Conservation (phyloP, 1,140 invertebrate species). For the Drosophila takahashii region DNA sequence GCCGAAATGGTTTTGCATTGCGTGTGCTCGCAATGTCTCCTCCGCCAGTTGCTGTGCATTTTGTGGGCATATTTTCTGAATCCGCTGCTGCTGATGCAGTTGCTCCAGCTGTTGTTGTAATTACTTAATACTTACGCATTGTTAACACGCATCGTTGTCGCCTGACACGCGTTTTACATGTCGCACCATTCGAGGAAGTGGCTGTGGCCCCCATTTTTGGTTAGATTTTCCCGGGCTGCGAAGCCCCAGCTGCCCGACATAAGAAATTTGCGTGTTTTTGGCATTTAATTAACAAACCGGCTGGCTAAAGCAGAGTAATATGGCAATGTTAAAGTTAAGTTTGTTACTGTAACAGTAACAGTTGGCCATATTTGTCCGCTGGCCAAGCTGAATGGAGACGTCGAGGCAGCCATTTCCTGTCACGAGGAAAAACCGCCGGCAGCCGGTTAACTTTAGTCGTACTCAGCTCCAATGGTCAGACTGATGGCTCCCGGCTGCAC, state of each 20-base stretch:
- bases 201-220: slow-evolving; percentile 56
- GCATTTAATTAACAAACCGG: slow-evolving; percentile 75
- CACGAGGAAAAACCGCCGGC: slow-evolving; percentile 42
- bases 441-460: slow-evolving; percentile 88
- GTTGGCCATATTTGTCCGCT: slow-evolving; percentile 34
- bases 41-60: slow-evolving; percentile 8
- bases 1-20: slow-evolving; percentile 55
- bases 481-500: slow-evolving; percentile 95
- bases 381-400: slow-evolving; percentile 39
- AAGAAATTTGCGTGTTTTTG: slow-evolving; percentile 74
- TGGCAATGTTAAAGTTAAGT: slow-evolving; percentile 71
- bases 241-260: slow-evolving; percentile 27
- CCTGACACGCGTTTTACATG: slow-evolving; percentile 76
- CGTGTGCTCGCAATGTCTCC: slow-evolving; percentile 41
- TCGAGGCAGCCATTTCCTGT: slow-evolving; percentile 48
- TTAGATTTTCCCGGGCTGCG: slow-evolving; percentile 38
- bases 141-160: slow-evolving; percentile 73
- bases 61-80: slow-evolving; percentile 22
- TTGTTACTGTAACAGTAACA: slow-evolving; percentile 59
- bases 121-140: slow-evolving; percentile 78
- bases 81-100: slow-evolving; percentile 16
- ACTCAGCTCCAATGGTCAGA: slow-evolving; percentile 98
- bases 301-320: slow-evolving; percentile 51
- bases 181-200: slow-evolving; percentile 70
- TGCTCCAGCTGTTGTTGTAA: slow-evolving; percentile 56